Evolutionary conservation across 1,140 invertebrate genomes (phyloP).

Genomic region (Sycophaga agraensis): DNA sequence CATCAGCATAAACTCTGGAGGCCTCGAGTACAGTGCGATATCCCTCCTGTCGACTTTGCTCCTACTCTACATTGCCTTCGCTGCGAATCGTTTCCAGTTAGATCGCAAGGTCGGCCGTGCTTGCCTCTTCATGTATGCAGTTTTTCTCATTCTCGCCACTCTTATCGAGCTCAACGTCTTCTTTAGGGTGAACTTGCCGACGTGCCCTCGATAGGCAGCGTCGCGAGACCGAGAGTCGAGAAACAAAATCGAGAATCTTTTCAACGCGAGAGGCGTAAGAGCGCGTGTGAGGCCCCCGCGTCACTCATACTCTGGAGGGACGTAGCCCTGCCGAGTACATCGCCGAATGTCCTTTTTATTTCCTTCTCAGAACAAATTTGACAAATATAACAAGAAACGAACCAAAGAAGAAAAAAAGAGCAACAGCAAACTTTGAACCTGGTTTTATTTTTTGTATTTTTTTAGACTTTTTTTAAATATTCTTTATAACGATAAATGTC

Average conservation of each 20-base stretch:
- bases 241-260: constrained; percentile 1
- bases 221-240: constrained; percentile 34
- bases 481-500: no score
- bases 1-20: constrained; percentile 78
- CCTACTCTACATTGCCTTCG: constrained; percentile 74
- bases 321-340: not conserved
- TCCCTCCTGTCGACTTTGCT: constrained; percentile 76
- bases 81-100: constrained; percentile 76
- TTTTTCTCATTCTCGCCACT: constrained; percentile 76
- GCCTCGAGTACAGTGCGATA: constrained; percentile 79
- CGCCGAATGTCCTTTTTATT: not conserved
- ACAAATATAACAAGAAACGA: no score
- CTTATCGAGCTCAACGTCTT: constrained; percentile 86
- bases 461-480: no score
- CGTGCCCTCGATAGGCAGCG: constrained; percentile 62
- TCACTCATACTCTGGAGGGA: no score
- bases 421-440: no score
- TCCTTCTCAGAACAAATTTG: not conserved
- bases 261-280: no score
- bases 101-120: constrained; percentile 76
- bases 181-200: constrained; percentile 81
- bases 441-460: no score
- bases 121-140: constrained; percentile 75
- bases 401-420: no score
- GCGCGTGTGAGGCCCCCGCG: not conserved